Evolutionary conservation across 23 tunicate genomes (phyloP).

Genomic region (Botrylloides violaceus): DNA sequence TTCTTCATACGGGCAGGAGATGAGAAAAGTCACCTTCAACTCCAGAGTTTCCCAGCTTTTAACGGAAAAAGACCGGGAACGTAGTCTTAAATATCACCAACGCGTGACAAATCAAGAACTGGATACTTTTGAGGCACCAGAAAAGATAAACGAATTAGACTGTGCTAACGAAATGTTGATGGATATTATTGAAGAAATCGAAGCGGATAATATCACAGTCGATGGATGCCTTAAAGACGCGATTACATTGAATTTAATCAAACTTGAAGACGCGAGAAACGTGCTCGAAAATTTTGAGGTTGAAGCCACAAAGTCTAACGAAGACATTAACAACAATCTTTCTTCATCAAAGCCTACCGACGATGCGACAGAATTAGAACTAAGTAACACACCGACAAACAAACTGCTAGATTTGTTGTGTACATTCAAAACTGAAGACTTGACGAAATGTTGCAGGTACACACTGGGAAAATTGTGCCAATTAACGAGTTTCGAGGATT

Average conservation of each 20-base stretch:
- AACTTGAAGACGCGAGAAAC: conserved; percentile 16
- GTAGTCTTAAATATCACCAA: not conserved
- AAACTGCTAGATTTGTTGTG: conserved; percentile 52
- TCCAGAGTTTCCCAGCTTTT: not conserved
- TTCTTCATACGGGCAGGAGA: not conserved
- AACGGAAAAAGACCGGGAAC: not conserved
- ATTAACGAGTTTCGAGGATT: conserved; percentile 46
- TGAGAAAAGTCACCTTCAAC: not conserved
- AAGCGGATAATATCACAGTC: conserved; percentile 50
- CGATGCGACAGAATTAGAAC: not conserved
- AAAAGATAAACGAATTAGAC: conserved; percentile 31
- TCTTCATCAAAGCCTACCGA: not conserved
- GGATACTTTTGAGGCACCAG: not conserved
- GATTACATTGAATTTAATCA: conserved; percentile 25
- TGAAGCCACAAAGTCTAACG: not conserved
- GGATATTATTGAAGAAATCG: conserved; percentile 69
- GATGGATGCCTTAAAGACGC: conserved; percentile 33
- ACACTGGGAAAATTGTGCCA: conserved; percentile 49
- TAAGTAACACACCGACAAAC: conserved; percentile 3
- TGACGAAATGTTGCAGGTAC: conserved; percentile 36
- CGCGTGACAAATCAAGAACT: not conserved
- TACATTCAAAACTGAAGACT: conserved; percentile 23
- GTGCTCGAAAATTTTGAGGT: conserved; percentile 16
- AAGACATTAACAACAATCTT: not conserved
- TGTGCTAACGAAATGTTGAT: conserved; percentile 45